Evolutionary conservation across 2,113 vertebrate genomes (phyloP).

Genomic region (Hydrolagus affinis): DNA sequence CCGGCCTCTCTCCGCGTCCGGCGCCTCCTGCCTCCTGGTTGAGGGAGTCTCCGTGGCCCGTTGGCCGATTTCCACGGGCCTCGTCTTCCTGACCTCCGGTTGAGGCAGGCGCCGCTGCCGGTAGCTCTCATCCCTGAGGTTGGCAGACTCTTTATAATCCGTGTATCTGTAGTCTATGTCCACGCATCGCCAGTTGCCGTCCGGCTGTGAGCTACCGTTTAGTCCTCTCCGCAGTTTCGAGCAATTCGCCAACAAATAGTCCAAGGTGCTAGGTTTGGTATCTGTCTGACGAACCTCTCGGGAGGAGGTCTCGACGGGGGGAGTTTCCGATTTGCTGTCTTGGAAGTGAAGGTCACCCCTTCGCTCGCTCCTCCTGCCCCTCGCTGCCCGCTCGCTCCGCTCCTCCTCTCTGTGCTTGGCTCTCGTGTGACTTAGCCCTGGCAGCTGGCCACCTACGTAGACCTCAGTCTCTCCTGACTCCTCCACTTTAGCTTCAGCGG

Average conservation of each 20-base stretch:
- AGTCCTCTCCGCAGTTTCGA: too few relatives aligned
- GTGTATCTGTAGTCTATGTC: neutral
- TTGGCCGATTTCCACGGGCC: neutral
- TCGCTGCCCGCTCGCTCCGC: neutral
- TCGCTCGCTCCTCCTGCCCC: neutral
- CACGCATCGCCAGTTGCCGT: too few relatives aligned
- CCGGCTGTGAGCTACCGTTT: too few relatives aligned
- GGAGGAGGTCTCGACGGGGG: neutral
- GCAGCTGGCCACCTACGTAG: neutral
- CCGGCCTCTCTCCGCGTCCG: neutral
- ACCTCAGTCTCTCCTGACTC: neutral
- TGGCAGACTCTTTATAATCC: neutral
- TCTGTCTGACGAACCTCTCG: neutral
- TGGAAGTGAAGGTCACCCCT: neutral
- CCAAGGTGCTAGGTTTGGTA: neutral
- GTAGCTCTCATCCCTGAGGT: too few relatives aligned
- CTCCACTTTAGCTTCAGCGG: neutral
- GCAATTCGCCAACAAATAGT: neutral
- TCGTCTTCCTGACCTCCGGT: neutral
- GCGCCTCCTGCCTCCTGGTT: neutral
- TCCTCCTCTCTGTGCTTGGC: neutral
- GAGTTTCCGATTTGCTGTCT: neutral
- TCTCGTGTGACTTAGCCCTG: neutral
- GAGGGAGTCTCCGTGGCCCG: neutral
- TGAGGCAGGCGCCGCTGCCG: too few relatives aligned